phyloP scores from a whole-genome alignment of 2,113 vertebrate species.

The Carassius auratus region DNA sequence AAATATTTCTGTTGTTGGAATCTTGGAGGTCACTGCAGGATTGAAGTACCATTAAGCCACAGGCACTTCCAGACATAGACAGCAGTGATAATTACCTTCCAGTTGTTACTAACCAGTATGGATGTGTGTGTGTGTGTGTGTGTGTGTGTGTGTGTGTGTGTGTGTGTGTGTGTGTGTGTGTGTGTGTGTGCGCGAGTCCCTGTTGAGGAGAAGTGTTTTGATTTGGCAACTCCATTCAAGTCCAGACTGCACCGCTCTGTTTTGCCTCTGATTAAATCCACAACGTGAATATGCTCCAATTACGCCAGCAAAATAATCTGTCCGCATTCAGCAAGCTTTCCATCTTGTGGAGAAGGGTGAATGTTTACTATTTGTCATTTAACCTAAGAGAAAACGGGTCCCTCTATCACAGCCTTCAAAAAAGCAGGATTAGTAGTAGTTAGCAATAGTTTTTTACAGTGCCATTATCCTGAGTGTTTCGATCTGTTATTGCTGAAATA shows the following conservation, averaged over 20 bases:
- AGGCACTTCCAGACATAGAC: neutral
- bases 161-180: neutral
- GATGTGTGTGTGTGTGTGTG: no score
- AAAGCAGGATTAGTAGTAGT: neutral
- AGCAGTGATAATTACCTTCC: slow-evolving; percentile 21
- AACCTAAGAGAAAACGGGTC: slow-evolving; percentile 35
- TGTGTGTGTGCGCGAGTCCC: neutral
- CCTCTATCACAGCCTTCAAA: slow-evolving; percentile 29
- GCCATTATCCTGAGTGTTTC: slow-evolving; percentile 46
- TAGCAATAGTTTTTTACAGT: neutral
- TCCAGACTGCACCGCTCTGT: slow-evolving; percentile 47
- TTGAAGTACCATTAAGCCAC: slow-evolving; percentile 37
- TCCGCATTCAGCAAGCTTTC: slow-evolving; percentile 45
- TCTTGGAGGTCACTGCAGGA: slow-evolving; percentile 21
- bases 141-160: neutral
- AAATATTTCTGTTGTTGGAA: slow-evolving; percentile 29
- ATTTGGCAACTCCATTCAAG: slow-evolving; percentile 50
- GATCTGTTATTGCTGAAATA: slow-evolving; percentile 36
- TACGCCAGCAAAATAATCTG: slow-evolving; percentile 40
- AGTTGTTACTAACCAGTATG: slow-evolving; percentile 32
- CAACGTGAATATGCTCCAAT: slow-evolving; percentile 52
- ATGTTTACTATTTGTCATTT: slow-evolving; percentile 47
- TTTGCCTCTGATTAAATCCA: slow-evolving; percentile 59
- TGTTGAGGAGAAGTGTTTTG: slow-evolving; percentile 43
- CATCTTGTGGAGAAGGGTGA: neutral